Evolutionary conservation across 1,140 invertebrate species (phyloP).

Genomic region (Pomacea maculata): DNA sequence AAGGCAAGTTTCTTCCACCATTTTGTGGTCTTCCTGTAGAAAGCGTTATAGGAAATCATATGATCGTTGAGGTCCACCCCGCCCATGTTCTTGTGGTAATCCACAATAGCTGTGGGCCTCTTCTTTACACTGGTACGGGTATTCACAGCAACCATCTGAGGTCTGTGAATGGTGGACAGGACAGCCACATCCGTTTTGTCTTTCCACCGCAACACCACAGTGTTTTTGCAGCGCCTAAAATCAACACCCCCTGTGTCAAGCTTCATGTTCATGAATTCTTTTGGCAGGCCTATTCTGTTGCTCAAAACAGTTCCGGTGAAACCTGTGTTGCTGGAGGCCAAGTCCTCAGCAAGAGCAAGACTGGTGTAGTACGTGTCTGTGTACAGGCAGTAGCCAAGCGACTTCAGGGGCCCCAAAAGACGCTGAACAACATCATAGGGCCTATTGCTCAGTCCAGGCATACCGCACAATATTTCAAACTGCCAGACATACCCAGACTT

Average conservation of each 20-base stretch:
- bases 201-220: slow-evolving; percentile 2
- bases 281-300: too few species aligned
- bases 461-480: neutral
- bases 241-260: neutral
- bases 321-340: neutral
- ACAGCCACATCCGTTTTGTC: slow-evolving; percentile 20
- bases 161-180: slow-evolving; percentile 3
- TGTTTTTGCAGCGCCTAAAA: neutral
- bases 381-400: neutral
- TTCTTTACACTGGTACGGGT: neutral
- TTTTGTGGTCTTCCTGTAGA: slow-evolving; percentile 12
- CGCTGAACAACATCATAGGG: neutral
- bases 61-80: slow-evolving; percentile 10
- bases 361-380: neutral
- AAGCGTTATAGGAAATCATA: neutral
- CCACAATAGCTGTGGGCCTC: neutral
- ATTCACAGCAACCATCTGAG: neutral
- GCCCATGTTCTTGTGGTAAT: slow-evolving; percentile 14
- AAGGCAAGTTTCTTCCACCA: slow-evolving; percentile 22
- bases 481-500: neutral
- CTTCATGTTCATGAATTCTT: neutral
- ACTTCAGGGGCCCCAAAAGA: neutral
- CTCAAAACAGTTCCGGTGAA: too few species aligned
- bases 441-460: neutral
- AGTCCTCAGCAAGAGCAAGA: neutral